These are phyloP conservation scores for Anaspis maculata DNA, from an alignment of 2,888 invertebrate genomes.

Conservation along the genomic window DNA sequence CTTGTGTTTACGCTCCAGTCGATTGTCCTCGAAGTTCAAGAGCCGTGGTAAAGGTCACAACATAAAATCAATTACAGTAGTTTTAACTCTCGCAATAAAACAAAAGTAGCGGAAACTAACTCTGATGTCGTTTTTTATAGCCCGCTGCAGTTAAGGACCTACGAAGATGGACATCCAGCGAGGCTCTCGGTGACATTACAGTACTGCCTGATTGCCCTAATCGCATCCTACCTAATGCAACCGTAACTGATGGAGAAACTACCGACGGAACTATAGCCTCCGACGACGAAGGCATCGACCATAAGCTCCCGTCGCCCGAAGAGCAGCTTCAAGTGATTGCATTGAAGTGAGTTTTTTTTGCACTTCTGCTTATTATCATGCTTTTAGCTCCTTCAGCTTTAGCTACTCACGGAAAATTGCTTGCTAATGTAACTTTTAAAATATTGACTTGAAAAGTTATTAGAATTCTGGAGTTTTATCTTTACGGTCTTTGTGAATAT, in stretches of 20 bases:
- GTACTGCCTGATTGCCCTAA: constrained; percentile 70
- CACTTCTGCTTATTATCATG: constrained; percentile 5
- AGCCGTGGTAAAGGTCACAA: no score
- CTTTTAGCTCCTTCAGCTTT: not conserved
- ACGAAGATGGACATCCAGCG: constrained; percentile 77
- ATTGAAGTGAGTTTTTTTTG: constrained; percentile 56
- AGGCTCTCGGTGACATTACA: constrained; percentile 75
- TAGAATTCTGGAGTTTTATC: not conserved
- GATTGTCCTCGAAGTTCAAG: no score
- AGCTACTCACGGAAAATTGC: not conserved
- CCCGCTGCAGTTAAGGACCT: constrained; percentile 73
- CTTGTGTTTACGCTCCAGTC: no score
- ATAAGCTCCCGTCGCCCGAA: constrained; percentile 79
- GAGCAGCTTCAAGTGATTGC: constrained; percentile 78
- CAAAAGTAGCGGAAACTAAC: not conserved
- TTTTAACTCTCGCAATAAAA: not conserved
- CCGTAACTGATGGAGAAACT: constrained; percentile 47
- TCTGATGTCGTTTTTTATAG: constrained; percentile 43
- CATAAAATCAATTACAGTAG: no score
- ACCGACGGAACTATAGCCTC: constrained; percentile 46
- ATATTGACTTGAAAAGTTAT: not conserved
- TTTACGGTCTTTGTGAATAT: not conserved
- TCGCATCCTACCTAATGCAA: constrained; percentile 48
- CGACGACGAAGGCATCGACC: constrained; percentile 68
- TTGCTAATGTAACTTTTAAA: not conserved